Evolutionary conservation across 2,888 invertebrate genomes (phyloP).

Genomic region (Aspidiotus rigidus): DNA sequence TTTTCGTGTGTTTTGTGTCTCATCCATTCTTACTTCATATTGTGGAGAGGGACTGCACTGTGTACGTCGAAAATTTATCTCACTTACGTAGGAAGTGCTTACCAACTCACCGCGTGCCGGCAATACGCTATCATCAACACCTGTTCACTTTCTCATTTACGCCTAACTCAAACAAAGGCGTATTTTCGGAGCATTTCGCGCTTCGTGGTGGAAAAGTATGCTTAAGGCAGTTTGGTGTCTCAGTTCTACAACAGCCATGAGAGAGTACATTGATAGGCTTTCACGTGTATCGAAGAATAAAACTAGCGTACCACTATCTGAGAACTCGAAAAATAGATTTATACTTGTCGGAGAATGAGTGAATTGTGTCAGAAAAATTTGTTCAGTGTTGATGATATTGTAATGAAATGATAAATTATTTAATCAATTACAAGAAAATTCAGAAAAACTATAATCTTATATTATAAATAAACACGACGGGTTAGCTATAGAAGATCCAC

Average conservation of each 20-base stretch:
- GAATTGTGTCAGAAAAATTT: too few relatives aligned
- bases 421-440: slow-evolving; percentile 5
- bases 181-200: background rate
- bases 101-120: slow-evolving; percentile 12
- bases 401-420: too few relatives aligned
- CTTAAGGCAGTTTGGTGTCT: too few relatives aligned
- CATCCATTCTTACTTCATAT: background rate
- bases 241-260: too few relatives aligned
- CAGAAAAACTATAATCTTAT: slow-evolving; percentile 8
- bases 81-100: slow-evolving; percentile 7
- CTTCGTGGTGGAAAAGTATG: too few relatives aligned
- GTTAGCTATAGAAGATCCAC: too few relatives aligned
- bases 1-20: slow-evolving; percentile 15
- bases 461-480: background rate
- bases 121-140: slow-evolving; percentile 29
- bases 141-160: slow-evolving; percentile 30
- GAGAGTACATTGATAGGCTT: too few relatives aligned
- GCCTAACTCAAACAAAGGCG: background rate
- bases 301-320: too few relatives aligned
- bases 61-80: slow-evolving; percentile 21
- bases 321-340: too few relatives aligned
- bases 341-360: too few relatives aligned
- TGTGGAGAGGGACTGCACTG: background rate
- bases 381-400: too few relatives aligned
- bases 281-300: too few relatives aligned